These are phyloP conservation scores for Poeciliopsis prolifica DNA, from an alignment of 2,113 vertebrate species.

Conservation along the genomic window DNA sequence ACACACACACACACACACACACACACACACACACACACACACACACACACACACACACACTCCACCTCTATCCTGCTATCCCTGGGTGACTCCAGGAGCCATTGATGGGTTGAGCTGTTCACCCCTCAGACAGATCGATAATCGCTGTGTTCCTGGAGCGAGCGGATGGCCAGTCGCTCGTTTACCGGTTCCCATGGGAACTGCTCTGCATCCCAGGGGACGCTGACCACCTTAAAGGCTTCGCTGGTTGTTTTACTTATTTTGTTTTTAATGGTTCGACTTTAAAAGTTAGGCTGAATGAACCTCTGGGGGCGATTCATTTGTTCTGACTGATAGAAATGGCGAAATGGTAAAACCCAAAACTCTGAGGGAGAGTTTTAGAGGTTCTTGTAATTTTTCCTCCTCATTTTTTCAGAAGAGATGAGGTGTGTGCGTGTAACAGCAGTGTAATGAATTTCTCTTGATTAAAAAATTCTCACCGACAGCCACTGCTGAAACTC, in stretches of 20 bases:
- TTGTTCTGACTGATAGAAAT: slow-evolving; percentile 39
- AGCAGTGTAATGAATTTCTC: slow-evolving; percentile 77
- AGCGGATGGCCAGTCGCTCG: slow-evolving; percentile 59
- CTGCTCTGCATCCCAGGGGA: slow-evolving; percentile 50
- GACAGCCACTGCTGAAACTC: slow-evolving; percentile 64
- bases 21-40: not conserved
- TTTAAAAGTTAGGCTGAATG: slow-evolving; percentile 54
- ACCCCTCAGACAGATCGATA: slow-evolving; percentile 75
- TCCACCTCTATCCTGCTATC: slow-evolving; percentile 58
- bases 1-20: too few species aligned
- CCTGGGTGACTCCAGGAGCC: slow-evolving; percentile 63
- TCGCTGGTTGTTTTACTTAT: slow-evolving; percentile 4
- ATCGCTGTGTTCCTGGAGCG: slow-evolving; percentile 60
- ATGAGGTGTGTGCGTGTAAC: slow-evolving; percentile 8
- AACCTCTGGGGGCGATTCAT: slow-evolving; percentile 34
- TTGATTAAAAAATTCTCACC: slow-evolving; percentile 78
- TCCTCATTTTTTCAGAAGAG: slow-evolving; percentile 39
- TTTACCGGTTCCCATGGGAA: slow-evolving; percentile 75
- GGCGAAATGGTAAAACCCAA: slow-evolving; percentile 19
- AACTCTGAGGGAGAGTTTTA: slow-evolving; percentile 8
- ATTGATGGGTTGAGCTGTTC: slow-evolving; percentile 80
- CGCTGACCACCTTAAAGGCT: slow-evolving; percentile 41
- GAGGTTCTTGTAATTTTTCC: slow-evolving; percentile 41
- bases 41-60: slow-evolving; percentile 2
- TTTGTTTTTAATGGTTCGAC: slow-evolving; percentile 19